These are phyloP conservation scores for Craniophora ligustri DNA, from an alignment of 2,888 invertebrate species.

Conservation along the genomic window DNA sequence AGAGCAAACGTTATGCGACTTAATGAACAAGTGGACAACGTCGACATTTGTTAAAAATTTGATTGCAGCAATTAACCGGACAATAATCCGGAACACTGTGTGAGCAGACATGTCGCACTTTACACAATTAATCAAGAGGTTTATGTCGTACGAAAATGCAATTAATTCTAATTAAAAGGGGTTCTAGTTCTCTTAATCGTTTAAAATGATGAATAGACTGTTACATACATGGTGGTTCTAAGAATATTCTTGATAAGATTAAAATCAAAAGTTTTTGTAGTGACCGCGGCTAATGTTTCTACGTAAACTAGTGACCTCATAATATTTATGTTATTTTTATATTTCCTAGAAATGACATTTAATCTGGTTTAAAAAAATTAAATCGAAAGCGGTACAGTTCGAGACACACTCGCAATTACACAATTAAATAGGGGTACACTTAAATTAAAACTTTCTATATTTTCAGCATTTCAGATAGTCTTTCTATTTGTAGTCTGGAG, in stretches of 20 bases:
- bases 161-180: conserved; percentile 64
- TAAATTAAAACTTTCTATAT: too few relatives aligned
- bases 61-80: conserved; percentile 53
- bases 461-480: too few relatives aligned
- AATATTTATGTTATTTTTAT: not conserved
- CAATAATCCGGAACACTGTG: conserved; percentile 65
- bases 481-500: too few relatives aligned
- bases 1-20: conserved; percentile 45
- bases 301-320: conserved; percentile 4
- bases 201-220: conserved; percentile 68
- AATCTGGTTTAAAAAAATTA: not conserved
- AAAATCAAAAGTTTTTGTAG: conserved; percentile 25
- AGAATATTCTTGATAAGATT: conserved; percentile 39
- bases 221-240: conserved; percentile 28
- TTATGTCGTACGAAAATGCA: conserved; percentile 62
- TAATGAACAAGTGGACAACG: conserved; percentile 39
- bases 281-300: conserved; percentile 15
- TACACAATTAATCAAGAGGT: conserved; percentile 68
- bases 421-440: too few relatives aligned
- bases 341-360: not conserved
- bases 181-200: conserved; percentile 63
- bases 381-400: too few relatives aligned
- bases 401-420: too few relatives aligned
- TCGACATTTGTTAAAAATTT: conserved; percentile 40
- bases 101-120: conserved; percentile 49